Base-by-base conservation (phyloP, 2,888 invertebrate genomes). In the Aromia moschata region DNA sequence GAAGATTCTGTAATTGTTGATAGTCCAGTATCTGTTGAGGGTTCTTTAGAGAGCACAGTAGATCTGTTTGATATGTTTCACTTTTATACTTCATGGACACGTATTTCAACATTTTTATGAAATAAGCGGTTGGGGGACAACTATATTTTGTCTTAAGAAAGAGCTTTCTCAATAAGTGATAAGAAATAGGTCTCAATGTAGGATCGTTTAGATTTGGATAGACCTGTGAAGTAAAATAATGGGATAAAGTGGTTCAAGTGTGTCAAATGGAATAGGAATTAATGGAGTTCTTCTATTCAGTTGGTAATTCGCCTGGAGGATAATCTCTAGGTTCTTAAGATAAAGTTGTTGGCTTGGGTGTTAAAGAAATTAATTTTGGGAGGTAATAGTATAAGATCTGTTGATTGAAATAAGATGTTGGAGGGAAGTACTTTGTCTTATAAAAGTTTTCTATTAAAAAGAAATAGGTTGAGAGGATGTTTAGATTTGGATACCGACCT, bases 121-220 rank as follows among this genome's bases (percentile, higher is more conserved):
- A 83, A 1, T 80, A 73, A 1, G 44, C 17, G 4, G 25, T 12
- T 15, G 12, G 2, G 14, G 45, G 16, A 15, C 45, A 45, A 4
- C 14, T 11, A 15, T 14, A 31, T 31, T 31, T 11, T 3, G 18
- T 45, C 16, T 45, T 14, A 2, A 45, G 4, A 15, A 45, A 14
- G 45, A 45, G 2, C 25, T 12, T 44, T 12, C 45, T 14, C 10
- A 30, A 16, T n/a, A 5, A 4, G 4, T 15, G 84, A 84, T 36
- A 78, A 74, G 55, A 74, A 80, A 62, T 83, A 84, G 0, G 69
- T 73, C 60, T 81, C 75, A 56, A 84, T 0, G 79, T 80, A 0
- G 79, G 79, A 0, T 77, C 64, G 15, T 36, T 53, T 7, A 16
- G 12, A 41, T 62, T 10, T 7, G 33, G 33, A 33, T 7, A 33